Evolutionary conservation across 2,797 vertebrate species (phyloP).

Genomic region (Lutjanus campechanus): DNA sequence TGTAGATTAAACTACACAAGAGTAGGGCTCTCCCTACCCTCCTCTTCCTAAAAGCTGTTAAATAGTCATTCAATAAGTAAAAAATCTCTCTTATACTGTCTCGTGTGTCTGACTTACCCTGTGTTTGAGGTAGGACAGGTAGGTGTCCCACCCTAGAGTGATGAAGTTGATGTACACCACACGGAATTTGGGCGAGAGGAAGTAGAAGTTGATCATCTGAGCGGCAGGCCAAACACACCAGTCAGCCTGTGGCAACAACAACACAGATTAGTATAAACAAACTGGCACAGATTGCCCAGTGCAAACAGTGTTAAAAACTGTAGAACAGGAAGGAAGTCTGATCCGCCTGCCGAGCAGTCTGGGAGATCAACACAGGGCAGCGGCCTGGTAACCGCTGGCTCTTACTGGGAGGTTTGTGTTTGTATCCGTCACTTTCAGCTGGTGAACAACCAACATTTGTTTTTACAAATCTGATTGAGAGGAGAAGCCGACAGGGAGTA

Average conservation of each 20-base stretch:
- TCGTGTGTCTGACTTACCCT: conserved; percentile 83
- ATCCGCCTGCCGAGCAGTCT: no score
- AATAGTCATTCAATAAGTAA: neutral
- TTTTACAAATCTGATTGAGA: neutral
- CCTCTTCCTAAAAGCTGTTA: neutral
- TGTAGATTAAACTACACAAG: no score
- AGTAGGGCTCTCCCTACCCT: no score
- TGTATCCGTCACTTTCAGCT: neutral
- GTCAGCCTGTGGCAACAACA: conserved; percentile 85
- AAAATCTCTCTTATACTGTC: neutral
- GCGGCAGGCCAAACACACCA: conserved; percentile 94
- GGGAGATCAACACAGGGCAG: neutral
- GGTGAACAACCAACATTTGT: neutral
- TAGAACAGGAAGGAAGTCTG: neutral
- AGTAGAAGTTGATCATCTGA: conserved; percentile 96
- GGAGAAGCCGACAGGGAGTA: neutral
- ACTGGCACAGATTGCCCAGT: neutral
- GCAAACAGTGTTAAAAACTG: conserved; percentile 4
- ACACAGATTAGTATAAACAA: conserved; percentile 31
- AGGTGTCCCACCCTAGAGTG: conserved; percentile 95
- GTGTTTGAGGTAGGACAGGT: conserved; percentile 96
- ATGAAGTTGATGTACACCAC: conserved; percentile 93
- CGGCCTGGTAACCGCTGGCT: neutral
- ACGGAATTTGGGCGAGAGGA: conserved; percentile 88
- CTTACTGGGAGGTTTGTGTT: neutral